Conservation (phyloP, 2,888 invertebrate species). For the Hydropsyche betteni region DNA sequence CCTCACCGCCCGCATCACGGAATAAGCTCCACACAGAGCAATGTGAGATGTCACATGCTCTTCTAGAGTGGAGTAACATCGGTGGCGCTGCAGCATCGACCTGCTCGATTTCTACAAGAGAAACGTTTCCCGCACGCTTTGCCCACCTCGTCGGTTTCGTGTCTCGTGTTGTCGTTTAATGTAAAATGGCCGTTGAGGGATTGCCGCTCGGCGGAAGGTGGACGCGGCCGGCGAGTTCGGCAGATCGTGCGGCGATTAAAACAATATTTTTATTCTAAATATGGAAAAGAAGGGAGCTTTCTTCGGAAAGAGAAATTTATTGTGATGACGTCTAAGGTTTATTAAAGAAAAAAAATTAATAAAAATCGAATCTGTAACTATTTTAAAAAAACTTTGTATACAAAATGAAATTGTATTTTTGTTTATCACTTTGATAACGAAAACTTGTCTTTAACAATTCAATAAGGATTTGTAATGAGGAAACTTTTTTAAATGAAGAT, state of each 20-base stretch:
- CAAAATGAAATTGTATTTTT: slow-evolving; percentile 34
- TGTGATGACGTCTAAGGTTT: slow-evolving; percentile 30
- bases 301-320: slow-evolving; percentile 6
- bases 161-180: no score
- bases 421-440: slow-evolving; percentile 28
- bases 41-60: slow-evolving; percentile 69
- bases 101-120: slow-evolving; percentile 45
- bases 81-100: slow-evolving; percentile 43
- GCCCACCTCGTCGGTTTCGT: not conserved
- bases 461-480: slow-evolving; percentile 35
- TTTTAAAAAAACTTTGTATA: slow-evolving; percentile 36
- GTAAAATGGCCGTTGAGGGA: no score
- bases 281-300: slow-evolving; percentile 36
- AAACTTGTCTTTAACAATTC: slow-evolving; percentile 37
- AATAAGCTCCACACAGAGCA: slow-evolving; percentile 62
- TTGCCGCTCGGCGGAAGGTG: no score
- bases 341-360: not conserved
- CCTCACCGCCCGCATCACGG: slow-evolving; percentile 70
- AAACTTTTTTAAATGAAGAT: slow-evolving; percentile 41
- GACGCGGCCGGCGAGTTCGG: not conserved
- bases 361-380: slow-evolving; percentile 31
- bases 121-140: not conserved
- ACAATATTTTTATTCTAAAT: slow-evolving; percentile 42
- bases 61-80: slow-evolving; percentile 56
- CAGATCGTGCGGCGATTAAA: slow-evolving; percentile 15